phyloP scores from a whole-genome alignment of 1,140 invertebrate species.

The Pachyrhynchus sulphureomaculatus region DNA sequence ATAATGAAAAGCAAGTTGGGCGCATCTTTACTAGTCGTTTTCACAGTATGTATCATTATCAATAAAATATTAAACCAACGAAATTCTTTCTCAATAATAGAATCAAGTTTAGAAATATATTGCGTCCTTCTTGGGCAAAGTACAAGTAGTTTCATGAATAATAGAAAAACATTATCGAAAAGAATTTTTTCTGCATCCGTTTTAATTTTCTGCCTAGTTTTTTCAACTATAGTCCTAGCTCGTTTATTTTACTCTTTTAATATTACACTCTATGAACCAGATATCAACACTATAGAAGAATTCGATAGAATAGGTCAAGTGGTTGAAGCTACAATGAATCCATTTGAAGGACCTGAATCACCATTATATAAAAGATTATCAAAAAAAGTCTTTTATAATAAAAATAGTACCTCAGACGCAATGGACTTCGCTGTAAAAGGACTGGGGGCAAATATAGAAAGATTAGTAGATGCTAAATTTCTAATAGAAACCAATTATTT shows the following conservation, averaged over 20 bases:
- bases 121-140: neutral
- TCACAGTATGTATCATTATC: neutral
- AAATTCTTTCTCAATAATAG: neutral
- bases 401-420: neutral
- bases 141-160: neutral
- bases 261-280: neutral
- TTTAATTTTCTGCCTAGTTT: neutral
- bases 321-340: slow-evolving; percentile 8
- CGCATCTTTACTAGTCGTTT: neutral
- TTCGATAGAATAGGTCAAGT: neutral
- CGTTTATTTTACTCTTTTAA: neutral
- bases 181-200: neutral
- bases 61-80: neutral
- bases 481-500: slow-evolving; percentile 17
- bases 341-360: neutral
- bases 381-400: neutral
- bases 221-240: neutral
- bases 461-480: slow-evolving; percentile 22
- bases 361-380: slow-evolving; percentile 4
- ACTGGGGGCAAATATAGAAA: slow-evolving; percentile 20
- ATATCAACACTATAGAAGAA: slow-evolving; percentile 1
- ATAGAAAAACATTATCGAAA: neutral
- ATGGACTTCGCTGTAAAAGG: slow-evolving; percentile 1
- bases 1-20: neutral
- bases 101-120: neutral